Base-by-base conservation (phyloP, 2,113 vertebrate species). In the Danionella cerebrum region DNA sequence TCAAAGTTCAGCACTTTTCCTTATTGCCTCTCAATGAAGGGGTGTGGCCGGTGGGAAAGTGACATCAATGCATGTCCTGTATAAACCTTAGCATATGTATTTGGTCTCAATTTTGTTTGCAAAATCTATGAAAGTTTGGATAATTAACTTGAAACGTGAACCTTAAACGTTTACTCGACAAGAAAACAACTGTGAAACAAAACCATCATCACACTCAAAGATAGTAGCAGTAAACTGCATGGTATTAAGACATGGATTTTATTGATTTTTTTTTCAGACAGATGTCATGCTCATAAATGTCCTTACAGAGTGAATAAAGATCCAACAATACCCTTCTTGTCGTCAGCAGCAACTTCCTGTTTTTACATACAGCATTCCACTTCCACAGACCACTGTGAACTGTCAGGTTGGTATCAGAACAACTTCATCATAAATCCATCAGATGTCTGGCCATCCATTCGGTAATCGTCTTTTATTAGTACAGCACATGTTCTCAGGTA, bases 281-380 rank as follows among this genome's bases (percentile, higher is more conserved):
- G 55, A 67, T 63, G 55, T 75, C 73, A 75, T 75, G 73, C 73
- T 75, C 41, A 75, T 67, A 57, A 75, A 71, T 63, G 73, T 67
- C 54, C 65, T 63, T 75, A 75, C 64, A 75, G 68, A 64, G 60
- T 67, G 63, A 67, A 63, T 31, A 58, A 55, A 65, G 69, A 72
- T 52, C 63, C 70, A 66, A 51, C 52, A 55, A 65, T 50, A 62
- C 63, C 8, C 13, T 6, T 47, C 59, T 22, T 29, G 22, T 53
- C 41, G 9, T 44, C 21, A 54, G 19, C 45, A 21, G 42, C 41
- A 31, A 25, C 12, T 48, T 50, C 55, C 67, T 13, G 54, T 24
- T 52, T 39, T 36, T 19, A 54, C 54, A 55, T 14, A 52, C 35
- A 33, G 39, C 33, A 39, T 18, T 53, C 16, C 33, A 1, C 31